Base-by-base conservation (phyloP, 2,888 invertebrate genomes). In the Scaptomyza parva region DNA sequence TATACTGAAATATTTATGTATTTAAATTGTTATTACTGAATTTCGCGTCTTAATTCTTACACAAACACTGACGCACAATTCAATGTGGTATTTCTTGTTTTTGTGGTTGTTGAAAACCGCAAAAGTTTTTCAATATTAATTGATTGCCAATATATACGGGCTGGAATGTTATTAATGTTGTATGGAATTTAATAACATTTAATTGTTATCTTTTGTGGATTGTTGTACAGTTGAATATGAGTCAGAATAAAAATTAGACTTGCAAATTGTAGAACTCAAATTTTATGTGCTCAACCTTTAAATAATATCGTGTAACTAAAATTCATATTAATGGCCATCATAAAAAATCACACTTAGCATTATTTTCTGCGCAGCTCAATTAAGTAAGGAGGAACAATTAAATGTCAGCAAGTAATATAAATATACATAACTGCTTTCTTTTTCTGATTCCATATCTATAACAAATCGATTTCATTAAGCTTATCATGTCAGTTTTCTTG, bases 91-190 rank as follows among this genome's bases (percentile, higher is more conserved):
- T n/a, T 30, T 59, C 39, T 28, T 9, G n/a, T 11, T 20, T 37
- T 7, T 11, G 24, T 11, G 24, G 28, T 55, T 45, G n/a, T 2
- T 30, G 14, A 47, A 54, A 55, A 12, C 12, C 22, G 12, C 8
- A 37, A 48, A 30, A 41, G 28, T 55, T 54, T 54, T 26, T 17
- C 18, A 14, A 8, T 35, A 41, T 64, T 37, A 22, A 67, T 55
- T 35, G 41, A 14, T 48, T 33, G 53, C 30, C 9, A 14, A 51
- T 18, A 35, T 39, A 45, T 28, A 20, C 37, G 35, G 11, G 7
- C 14, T 8, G 11, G 12, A 48, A 30, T 44, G 30, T 55, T 24
- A 33, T 44, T 22, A 26, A 14, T 14, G 12, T 18, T 26, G 3
- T 26, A 9, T 28, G 43, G 17, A 17, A 54, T 41, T 45, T 17